Conservation (phyloP, 1,140 invertebrate genomes). For the Drosophila repletoides region DNA sequence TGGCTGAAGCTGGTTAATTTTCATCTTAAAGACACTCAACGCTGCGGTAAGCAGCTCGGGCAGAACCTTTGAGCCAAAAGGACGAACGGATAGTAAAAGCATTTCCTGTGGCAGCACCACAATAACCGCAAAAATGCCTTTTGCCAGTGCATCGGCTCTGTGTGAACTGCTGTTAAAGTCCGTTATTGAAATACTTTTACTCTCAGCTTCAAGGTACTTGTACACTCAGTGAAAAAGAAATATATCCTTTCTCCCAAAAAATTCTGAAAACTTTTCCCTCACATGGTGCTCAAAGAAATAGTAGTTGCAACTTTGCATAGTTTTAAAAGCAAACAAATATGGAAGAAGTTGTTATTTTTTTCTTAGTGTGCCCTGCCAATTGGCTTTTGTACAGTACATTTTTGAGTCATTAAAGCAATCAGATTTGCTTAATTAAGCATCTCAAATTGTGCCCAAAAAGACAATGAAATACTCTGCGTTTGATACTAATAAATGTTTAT, state of each 20-base stretch:
- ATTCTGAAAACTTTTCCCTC: too few relatives aligned
- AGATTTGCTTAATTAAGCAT: not conserved
- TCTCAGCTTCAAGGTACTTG: constrained; percentile 17
- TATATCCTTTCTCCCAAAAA: too few relatives aligned
- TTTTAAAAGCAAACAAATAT: too few relatives aligned
- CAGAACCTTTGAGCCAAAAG: constrained; percentile 39
- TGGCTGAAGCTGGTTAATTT: constrained; percentile 60
- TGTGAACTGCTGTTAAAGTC: not conserved
- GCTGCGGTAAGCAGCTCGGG: constrained; percentile 50
- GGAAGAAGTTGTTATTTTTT: too few relatives aligned
- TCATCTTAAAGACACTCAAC: constrained; percentile 79
- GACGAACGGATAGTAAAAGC: constrained; percentile 48
- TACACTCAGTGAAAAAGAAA: too few relatives aligned
- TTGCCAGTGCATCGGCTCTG: constrained; percentile 25
- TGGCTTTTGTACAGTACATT: not conserved
- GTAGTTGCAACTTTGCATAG: too few relatives aligned
- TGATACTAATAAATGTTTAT: too few relatives aligned
- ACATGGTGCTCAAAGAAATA: too few relatives aligned
- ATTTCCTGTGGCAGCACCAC: constrained; percentile 58
- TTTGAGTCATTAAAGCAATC: not conserved
- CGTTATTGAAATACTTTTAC: constrained; percentile 30
- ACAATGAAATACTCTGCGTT: too few relatives aligned
- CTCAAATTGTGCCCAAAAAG: too few relatives aligned
- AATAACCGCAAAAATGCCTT: constrained; percentile 67
- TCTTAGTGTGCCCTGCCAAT: too few relatives aligned